Base-by-base conservation (phyloP, 2,113 vertebrate genomes). In the Porphyrio hochstetteri region DNA sequence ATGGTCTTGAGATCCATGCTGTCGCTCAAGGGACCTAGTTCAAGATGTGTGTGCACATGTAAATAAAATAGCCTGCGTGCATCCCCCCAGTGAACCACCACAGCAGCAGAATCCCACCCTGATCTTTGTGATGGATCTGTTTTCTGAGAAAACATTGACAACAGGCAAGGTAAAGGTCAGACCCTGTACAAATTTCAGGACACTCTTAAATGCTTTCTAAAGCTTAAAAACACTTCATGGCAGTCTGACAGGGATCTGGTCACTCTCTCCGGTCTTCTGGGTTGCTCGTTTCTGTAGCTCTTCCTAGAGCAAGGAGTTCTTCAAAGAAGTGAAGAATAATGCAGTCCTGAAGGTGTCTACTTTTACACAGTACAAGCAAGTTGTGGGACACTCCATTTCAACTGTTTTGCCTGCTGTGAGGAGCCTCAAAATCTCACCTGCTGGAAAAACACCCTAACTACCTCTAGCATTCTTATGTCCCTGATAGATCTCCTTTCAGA, bases 11-110 rank as follows among this genome's bases (percentile, higher is more conserved):
- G 27, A 19, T n/a, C 28, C 38, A 81, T 69, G 28, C 33, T 64
- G 2, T n/a, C n/a, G 17, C 29, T 76, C 61, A 63, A 35, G 24
- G 24, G 36, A 86, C 20, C 3, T 71, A 16, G 11, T 86, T 76
- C 50, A 65, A 74, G n/a, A 27, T 20, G 27, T 8, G 13, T 19
- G 13, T 4, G 4, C 2, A 0, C 0, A 2, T 44, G 3, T 59
- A 71, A 76, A 31, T 16, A 63, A 76, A 80, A 31, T 20, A 9
- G 6, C 18, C 16, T 75, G 36, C 11, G 9, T 29, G 33, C 10
- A 7, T 63, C 48, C 28, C 52, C 40, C 17, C 29, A 29, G 38
- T 0, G 21, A 71, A 6, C 52, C 25, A 40, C 15, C 23, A 4
- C 13, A 48, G 33, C 0, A 1, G 16, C 44, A 57, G 52, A 74